Evolutionary conservation across 2,797 vertebrate genomes (phyloP).

Genomic region (Myotis pilosus): DNA sequence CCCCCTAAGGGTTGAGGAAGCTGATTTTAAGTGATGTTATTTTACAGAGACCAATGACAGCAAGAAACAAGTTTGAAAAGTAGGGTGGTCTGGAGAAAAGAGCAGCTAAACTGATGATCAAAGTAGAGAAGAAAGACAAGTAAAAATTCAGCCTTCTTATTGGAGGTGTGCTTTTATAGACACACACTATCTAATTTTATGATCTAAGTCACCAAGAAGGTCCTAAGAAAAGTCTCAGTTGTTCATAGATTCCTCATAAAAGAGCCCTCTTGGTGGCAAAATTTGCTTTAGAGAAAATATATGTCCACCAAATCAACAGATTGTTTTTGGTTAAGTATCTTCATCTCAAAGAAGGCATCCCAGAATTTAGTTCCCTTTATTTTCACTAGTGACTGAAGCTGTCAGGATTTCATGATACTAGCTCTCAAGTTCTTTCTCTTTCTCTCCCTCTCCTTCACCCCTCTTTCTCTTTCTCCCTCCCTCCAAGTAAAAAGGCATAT

Average conservation of each 20-base stretch:
- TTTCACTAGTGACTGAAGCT: background rate
- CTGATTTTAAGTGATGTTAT: conserved; percentile 44
- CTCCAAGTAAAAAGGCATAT: background rate
- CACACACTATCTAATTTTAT: conserved; percentile 1
- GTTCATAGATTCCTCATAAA: conserved; percentile 59
- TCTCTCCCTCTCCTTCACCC: background rate
- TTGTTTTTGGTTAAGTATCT: conserved; percentile 34
- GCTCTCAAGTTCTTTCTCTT: background rate
- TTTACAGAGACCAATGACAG: conserved; percentile 47
- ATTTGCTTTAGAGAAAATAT: conserved; percentile 54
- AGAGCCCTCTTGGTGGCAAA: conserved; percentile 25
- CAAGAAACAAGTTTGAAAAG: conserved; percentile 59
- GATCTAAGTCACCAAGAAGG: conserved; percentile 12
- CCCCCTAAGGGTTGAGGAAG: background rate
- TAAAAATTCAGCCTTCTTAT: conserved; percentile 52
- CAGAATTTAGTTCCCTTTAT: background rate
- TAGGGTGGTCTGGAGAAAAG: conserved; percentile 40
- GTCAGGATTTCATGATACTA: background rate
- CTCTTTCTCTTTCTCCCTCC: background rate
- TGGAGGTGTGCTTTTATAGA: conserved; percentile 26
- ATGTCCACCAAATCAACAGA: background rate
- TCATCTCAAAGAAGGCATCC: background rate
- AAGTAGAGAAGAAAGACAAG: conserved; percentile 50
- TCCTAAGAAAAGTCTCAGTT: conserved; percentile 44
- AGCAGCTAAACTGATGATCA: conserved; percentile 30